Percentiles rank a stretch among this genome's conserved stretches.
These are phyloP conservation scores for Heliconius melpomene DNA, from an alignment of 1,140 invertebrate genomes.

Conservation along the genomic window DNA sequence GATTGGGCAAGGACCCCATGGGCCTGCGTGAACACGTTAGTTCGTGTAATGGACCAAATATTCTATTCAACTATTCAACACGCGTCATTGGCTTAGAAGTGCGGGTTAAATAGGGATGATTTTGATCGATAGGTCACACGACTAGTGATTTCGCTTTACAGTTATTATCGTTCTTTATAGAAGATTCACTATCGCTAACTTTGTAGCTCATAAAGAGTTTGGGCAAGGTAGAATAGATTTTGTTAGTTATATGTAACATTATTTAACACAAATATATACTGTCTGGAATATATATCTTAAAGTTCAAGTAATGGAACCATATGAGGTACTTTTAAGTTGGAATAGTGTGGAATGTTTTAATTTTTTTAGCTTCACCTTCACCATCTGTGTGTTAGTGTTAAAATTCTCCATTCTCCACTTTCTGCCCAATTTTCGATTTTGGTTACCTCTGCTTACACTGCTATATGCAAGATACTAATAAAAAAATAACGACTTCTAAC, in stretches of 20 bases:
- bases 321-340: no score
- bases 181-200: background rate
- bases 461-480: no score
- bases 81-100: constrained; percentile 33
- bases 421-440: no score
- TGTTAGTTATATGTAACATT: background rate
- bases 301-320: no score
- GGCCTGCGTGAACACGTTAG: constrained; percentile 34
- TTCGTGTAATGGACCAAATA: constrained; percentile 35
- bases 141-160: constrained; percentile 21
- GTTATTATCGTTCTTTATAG: constrained; percentile 5
- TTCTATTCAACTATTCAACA: constrained; percentile 35
- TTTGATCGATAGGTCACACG: constrained; percentile 26
- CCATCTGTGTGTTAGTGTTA: no score
- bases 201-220: background rate
- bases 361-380: no score
- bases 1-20: constrained; percentile 48
- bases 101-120: constrained; percentile 32
- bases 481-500: background rate
- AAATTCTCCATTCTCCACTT: no score
- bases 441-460: no score
- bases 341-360: no score
- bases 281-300: no score
- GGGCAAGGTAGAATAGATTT: background rate
- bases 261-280: no score